Conservation (phyloP, 2,888 invertebrate species). For the Serrognathus titanus region DNA sequence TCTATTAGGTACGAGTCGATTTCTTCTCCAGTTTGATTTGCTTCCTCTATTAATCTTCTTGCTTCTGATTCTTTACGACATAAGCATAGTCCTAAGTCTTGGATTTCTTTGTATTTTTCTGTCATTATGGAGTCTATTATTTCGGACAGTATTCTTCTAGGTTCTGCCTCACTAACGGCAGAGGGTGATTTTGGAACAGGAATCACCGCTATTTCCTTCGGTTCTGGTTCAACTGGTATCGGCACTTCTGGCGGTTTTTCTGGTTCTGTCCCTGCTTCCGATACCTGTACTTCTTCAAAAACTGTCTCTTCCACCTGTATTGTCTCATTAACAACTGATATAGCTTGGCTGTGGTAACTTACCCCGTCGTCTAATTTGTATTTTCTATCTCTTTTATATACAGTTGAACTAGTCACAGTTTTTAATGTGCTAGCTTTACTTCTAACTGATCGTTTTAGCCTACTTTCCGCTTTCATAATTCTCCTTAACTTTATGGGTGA, state of each 20-base stretch:
- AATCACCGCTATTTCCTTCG: background rate
- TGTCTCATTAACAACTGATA: background rate
- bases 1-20: too few species aligned
- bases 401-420: too few species aligned
- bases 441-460: too few species aligned
- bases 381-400: too few species aligned
- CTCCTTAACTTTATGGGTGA: too few species aligned
- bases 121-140: background rate
- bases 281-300: background rate
- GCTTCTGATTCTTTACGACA: too few species aligned
- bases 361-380: too few species aligned
- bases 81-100: too few species aligned
- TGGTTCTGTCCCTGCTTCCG: background rate
- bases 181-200: background rate
- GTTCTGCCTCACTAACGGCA: background rate
- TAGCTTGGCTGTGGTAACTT: background rate
- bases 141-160: background rate
- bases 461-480: too few species aligned
- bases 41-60: too few species aligned
- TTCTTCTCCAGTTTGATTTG: too few species aligned
- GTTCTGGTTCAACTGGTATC: background rate
- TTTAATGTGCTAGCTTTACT: too few species aligned
- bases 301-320: slow-evolving; percentile 4
- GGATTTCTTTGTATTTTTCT: background rate
- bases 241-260: background rate